Percentiles rank a stretch among this genome's conserved stretches.
Conservation (phyloP, 35 echinoderm and acorn worm genomes). For the Strongylocentrotus purpuratus region DNA sequence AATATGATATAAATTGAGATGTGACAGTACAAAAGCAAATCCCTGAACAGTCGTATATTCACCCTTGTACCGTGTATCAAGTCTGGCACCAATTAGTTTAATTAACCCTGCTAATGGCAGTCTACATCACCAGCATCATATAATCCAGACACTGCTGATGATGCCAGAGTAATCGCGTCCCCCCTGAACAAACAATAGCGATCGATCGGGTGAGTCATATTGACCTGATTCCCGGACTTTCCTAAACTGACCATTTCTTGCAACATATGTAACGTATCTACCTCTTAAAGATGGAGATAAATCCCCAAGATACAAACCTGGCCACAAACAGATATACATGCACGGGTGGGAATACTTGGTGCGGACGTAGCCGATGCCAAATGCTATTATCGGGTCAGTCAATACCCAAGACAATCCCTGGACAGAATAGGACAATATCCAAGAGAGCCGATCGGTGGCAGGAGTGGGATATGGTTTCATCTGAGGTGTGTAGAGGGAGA, state of each 20-base stretch:
- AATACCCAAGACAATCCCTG: slow-evolving; percentile 1
- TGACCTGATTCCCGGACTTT: not conserved
- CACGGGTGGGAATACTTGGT: not conserved
- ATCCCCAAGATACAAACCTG: not conserved
- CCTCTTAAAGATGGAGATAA: not conserved
- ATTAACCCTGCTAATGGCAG: not conserved
- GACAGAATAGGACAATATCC: not conserved
- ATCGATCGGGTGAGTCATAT: slow-evolving; percentile 8
- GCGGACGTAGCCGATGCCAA: not conserved
- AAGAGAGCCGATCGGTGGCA: not conserved
- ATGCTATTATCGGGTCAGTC: not conserved
- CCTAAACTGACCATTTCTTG: not conserved
- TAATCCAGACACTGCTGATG: not conserved
- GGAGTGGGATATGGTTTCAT: not conserved
- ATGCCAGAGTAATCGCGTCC: not conserved
- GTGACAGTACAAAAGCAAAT: not conserved
- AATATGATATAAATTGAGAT: not conserved
- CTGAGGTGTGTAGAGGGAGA: not conserved
- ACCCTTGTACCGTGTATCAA: not conserved
- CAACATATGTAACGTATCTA: not conserved
- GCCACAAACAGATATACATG: not conserved
- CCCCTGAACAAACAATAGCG: not conserved
- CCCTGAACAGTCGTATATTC: not conserved
- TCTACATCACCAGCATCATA: not conserved
- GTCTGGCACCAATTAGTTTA: not conserved